These are phyloP conservation scores for Muntiacus reevesi DNA, from an alignment of 2,113 vertebrate species.

Conservation along the genomic window DNA sequence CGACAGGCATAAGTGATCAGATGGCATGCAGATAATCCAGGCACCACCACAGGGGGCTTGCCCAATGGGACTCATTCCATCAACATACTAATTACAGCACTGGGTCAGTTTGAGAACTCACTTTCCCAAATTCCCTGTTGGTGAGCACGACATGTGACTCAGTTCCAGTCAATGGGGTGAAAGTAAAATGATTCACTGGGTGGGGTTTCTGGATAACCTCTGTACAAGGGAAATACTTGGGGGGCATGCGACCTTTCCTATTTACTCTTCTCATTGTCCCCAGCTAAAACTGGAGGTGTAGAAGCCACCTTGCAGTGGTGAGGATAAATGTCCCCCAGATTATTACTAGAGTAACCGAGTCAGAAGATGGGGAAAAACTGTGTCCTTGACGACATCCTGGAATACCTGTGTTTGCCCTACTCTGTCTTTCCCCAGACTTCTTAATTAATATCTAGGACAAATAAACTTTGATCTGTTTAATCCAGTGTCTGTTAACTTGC, in stretches of 20 bases:
- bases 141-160: not conserved
- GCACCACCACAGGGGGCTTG: accelerated
- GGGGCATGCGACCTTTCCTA: accelerated
- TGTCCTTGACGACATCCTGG: not conserved
- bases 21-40: not conserved
- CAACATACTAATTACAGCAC: not conserved
- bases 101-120: too few relatives aligned
- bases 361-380: not conserved
- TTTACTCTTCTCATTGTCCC: not conserved
- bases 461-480: not conserved
- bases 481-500: not conserved
- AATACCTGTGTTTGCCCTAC: not conserved
- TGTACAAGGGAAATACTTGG: not conserved
- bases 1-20: not conserved
- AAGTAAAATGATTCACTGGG: not conserved
- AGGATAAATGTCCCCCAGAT: not conserved
- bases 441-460: not conserved
- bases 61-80: not conserved
- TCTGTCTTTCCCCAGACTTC: not conserved
- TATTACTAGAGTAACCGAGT: not conserved
- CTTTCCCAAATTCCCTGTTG: not conserved
- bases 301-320: not conserved
- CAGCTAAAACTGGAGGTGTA: not conserved
- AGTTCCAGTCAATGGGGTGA: not conserved
- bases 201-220: not conserved